A percentile compares a stretch with the other conserved stretches of the same genome.
phyloP scores from a whole-genome alignment of 1,140 invertebrate species.

The Acarapis woodi region DNA sequence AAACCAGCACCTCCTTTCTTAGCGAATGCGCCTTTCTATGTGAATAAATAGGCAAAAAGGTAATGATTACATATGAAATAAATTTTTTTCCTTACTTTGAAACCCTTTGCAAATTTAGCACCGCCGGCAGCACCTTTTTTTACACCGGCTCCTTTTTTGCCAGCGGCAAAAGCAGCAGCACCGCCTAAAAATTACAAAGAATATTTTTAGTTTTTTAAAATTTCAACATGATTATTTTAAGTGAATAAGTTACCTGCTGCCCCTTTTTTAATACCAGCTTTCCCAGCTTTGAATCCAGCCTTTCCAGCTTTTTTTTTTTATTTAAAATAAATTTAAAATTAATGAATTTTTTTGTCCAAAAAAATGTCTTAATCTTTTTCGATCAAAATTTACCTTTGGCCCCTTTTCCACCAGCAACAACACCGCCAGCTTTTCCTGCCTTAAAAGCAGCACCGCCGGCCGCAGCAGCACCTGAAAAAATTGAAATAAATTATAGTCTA shows the following conservation, averaged over 20 bases:
- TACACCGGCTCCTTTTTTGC: not conserved
- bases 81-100: not conserved
- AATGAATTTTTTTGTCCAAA: too few relatives aligned
- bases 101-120: not conserved
- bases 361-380: too few relatives aligned
- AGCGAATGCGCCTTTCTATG: conserved; percentile 7
- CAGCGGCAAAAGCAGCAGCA: not conserved
- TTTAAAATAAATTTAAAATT: not conserved
- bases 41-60: conserved; percentile 1
- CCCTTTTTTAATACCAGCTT: not conserved
- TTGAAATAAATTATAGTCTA: too few relatives aligned
- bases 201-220: too few relatives aligned
- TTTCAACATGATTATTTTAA: too few relatives aligned
- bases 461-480: too few relatives aligned
- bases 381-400: too few relatives aligned
- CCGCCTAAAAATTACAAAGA: too few relatives aligned
- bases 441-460: too few relatives aligned
- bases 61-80: not conserved
- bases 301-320: not conserved
- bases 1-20: conserved; percentile 8
- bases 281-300: not conserved
- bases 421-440: too few relatives aligned
- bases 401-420: too few relatives aligned
- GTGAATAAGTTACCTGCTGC: too few relatives aligned
- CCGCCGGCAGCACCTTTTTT: not conserved